Evolutionary conservation across 2,888 invertebrate genomes (phyloP).

Genomic region (Peribatodes rhomboidaria): DNA sequence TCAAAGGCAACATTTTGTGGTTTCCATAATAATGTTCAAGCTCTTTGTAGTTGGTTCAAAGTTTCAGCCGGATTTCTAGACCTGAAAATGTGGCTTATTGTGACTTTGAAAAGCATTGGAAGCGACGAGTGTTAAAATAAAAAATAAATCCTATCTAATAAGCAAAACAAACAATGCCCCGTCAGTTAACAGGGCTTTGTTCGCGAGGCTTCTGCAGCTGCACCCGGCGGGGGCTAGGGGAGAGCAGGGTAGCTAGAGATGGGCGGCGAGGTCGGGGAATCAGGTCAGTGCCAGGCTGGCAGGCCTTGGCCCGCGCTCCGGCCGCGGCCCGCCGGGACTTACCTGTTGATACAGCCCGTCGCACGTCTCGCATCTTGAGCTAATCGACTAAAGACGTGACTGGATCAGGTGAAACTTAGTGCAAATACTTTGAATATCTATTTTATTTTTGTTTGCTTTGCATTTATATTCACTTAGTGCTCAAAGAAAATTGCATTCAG

Average conservation of each 20-base stretch:
- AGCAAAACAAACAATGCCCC: constrained; percentile 21
- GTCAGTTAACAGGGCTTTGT: constrained; percentile 29
- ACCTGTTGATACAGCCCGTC: constrained; percentile 69
- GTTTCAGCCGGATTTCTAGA: too few relatives aligned
- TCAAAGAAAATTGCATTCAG: too few relatives aligned
- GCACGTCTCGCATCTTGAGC: not conserved
- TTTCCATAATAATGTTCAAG: not conserved
- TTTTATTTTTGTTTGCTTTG: too few relatives aligned
- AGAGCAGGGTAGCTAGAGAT: constrained; percentile 36
- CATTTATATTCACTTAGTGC: too few relatives aligned
- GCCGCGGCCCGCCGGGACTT: constrained; percentile 14
- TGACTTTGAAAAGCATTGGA: not conserved
- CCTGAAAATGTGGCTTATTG: too few relatives aligned
- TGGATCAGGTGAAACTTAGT: not conserved
- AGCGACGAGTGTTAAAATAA: constrained; percentile 3
- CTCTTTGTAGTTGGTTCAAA: not conserved
- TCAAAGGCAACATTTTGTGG: constrained; percentile 1
- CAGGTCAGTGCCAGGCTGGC: constrained; percentile 76
- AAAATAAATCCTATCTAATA: constrained; percentile 13
- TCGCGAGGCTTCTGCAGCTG: constrained; percentile 33
- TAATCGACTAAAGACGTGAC: constrained; percentile 1
- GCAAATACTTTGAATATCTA: too few relatives aligned
- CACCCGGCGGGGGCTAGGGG: constrained; percentile 42
- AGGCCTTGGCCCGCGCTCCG: constrained; percentile 62
- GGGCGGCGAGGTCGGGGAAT: constrained; percentile 61